Evolutionary conservation across 2,113 vertebrate genomes (phyloP), one percentile per base, ranked within the genome.

Genomic region (Cololabis saira): DNA sequence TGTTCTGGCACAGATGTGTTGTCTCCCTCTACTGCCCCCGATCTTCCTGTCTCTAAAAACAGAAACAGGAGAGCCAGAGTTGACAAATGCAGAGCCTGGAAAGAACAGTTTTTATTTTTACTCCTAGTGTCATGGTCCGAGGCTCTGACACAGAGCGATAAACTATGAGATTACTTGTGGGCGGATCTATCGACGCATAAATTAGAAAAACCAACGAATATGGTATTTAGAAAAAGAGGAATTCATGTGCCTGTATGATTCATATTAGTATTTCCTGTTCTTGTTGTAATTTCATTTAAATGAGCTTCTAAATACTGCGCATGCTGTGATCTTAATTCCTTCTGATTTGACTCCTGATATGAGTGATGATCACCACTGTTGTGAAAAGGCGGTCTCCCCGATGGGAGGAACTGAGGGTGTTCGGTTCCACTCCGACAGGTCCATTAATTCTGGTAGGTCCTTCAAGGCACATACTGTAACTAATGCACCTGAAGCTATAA

Each of bases 21-120:
- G 40, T 91, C 91, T 74, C 86, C 76, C 79, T 90, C 90, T 93
- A 92, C 87, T 93, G 89, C 77, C 87, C 91, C 84, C 88, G 91
- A 83, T 92, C 92, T 89, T 84, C 92, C 90, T 91, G 92, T 71
- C 89, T 87, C 91, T 88, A 76, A 81, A 91, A 87, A 88, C 70
- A 90, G 78, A 89, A 77, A 85, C 3, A 66, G 68, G 67, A 33
- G 45, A 67, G 37, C 61, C 15, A 30, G 15, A 47, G 59, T 78
- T 69, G 71, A 60, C 55, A 49, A 37, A 67, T 3, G 19, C 24
- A 19, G 52, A 71, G 51, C 16, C 44, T 59, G 48, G 56, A 54
- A 42, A 65, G 16, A 64, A 60, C 22, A 1, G 8, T 27, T 52
- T 56, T 44, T 60, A 8, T 18, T 11, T 13, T 5, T 4, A 0